A percentile compares a stretch with the other conserved stretches of the same genome.
Conservation (phyloP, 1,140 invertebrate genomes). For the Lethrus apterus region DNA sequence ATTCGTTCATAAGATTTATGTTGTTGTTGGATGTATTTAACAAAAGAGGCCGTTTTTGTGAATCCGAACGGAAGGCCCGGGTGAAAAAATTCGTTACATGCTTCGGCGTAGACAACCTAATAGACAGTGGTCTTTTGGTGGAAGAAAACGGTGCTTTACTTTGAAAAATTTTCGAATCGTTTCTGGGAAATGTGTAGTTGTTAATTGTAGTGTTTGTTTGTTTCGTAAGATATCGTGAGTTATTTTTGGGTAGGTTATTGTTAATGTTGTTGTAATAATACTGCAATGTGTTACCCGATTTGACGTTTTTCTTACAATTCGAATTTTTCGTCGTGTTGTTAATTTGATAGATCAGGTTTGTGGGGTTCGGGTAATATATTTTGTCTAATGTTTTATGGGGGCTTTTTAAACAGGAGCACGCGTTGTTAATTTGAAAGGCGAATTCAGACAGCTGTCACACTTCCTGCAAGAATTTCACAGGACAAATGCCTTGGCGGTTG, state of each 20-base stretch:
- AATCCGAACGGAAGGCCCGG: conserved; percentile 34
- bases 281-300: conserved; percentile 37
- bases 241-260: conserved; percentile 37
- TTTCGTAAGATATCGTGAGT: conserved; percentile 23
- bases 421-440: conserved; percentile 33
- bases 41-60: conserved; percentile 37
- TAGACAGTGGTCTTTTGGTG: conserved; percentile 44
- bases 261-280: conserved; percentile 45
- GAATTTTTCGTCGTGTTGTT: conserved; percentile 18
- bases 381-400: conserved; percentile 33
- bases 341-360: conserved; percentile 25
- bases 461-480: conserved; percentile 72
- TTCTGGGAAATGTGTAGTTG: conserved; percentile 43
- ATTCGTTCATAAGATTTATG: conserved; percentile 17
- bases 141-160: conserved; percentile 46
- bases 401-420: conserved; percentile 34
- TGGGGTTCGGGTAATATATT: conserved; percentile 37
- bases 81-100: conserved; percentile 33
- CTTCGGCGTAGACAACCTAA: conserved; percentile 39
- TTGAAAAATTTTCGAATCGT: conserved; percentile 40
- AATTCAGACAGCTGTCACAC: conserved; percentile 38
- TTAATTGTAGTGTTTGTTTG: conserved; percentile 34
- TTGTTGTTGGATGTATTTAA: conserved; percentile 20
- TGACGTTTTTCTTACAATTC: conserved; percentile 21
- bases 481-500: conserved; percentile 76